phyloP scores from a whole-genome alignment of 2,888 invertebrate species.

The Plebejus argus region DNA sequence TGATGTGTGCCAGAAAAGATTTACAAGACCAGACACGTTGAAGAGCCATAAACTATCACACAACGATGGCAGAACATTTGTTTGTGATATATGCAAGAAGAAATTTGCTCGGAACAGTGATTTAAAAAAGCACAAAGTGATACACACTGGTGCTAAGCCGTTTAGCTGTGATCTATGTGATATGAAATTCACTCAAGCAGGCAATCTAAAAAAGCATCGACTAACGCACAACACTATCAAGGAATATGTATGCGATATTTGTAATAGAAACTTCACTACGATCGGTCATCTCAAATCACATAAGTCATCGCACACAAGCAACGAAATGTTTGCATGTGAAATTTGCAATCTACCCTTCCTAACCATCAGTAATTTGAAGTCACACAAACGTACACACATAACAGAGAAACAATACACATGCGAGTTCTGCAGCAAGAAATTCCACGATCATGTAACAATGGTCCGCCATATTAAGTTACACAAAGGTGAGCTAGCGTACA shows the following conservation, averaged over 20 bases:
- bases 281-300: constrained; percentile 1
- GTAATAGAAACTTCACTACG: background rate
- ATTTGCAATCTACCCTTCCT: background rate
- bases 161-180: constrained; percentile 23
- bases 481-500: background rate
- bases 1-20: constrained; percentile 4
- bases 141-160: constrained; percentile 21
- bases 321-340: constrained; percentile 10
- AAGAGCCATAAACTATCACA: background rate
- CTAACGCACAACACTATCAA: background rate
- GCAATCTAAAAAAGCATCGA: constrained; percentile 25
- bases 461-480: background rate
- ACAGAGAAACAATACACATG: background rate
- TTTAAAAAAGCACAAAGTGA: constrained; percentile 23
- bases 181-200: constrained; percentile 18
- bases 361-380: background rate
- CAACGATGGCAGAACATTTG: constrained; percentile 9
- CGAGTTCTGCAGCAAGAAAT: constrained; percentile 5
- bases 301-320: background rate
- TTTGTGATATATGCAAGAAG: constrained; percentile 19
- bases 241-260: constrained; percentile 17
- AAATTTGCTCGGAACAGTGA: constrained; percentile 26
- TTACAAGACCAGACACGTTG: background rate
- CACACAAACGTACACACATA: constrained; percentile 3
- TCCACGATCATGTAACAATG: background rate